Conservation (phyloP, 2,888 invertebrate genomes). For the Acanthosepion lycidas region DNA sequence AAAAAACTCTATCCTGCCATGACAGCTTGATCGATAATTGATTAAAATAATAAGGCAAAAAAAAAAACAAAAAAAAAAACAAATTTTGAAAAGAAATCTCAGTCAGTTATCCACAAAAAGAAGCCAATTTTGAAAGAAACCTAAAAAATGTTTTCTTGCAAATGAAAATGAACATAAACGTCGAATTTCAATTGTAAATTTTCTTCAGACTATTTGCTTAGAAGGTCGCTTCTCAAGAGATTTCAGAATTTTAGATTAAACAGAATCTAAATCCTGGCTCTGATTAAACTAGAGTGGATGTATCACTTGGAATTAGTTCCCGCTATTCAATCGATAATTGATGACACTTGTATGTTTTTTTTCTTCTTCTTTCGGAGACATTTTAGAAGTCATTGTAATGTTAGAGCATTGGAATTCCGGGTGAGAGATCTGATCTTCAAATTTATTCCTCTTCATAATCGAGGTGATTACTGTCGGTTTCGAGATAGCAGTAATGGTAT, state of each 20-base stretch:
- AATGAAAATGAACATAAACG: not conserved
- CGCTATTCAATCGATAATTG: not conserved
- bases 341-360: not conserved
- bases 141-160: not conserved
- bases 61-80: not conserved
- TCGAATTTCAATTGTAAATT: not conserved
- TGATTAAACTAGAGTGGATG: not conserved
- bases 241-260: not conserved
- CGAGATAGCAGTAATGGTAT: too few species aligned
- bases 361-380: not conserved
- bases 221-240: not conserved
- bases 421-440: too few species aligned
- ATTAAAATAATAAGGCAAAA: not conserved
- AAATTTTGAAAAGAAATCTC: not conserved
- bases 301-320: not conserved
- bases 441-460: too few species aligned
- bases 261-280: not conserved
- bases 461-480: too few species aligned
- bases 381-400: not conserved
- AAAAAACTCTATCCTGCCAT: not conserved
- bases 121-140: not conserved
- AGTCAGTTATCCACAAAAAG: not conserved
- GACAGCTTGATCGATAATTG: not conserved
- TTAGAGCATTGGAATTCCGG: too few species aligned
- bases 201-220: not conserved